Conservation (phyloP, 2,797 vertebrate genomes). For the Tinamus major region DNA sequence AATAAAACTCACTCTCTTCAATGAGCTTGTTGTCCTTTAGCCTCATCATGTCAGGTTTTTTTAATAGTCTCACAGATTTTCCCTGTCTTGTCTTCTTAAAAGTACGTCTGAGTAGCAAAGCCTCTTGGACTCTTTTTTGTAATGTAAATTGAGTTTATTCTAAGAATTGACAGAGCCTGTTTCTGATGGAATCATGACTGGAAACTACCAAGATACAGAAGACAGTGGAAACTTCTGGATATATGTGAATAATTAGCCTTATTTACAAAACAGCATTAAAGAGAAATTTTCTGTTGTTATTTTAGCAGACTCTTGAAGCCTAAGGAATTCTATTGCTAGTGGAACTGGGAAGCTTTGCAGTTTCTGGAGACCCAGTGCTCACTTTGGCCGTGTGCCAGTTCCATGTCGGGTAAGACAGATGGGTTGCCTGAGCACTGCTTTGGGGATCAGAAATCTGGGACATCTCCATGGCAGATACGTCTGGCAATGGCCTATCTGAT, state of each 20-base stretch:
- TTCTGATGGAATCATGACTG: neutral
- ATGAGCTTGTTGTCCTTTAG: neutral
- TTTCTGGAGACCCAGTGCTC: neutral
- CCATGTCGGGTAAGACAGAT: accelerated
- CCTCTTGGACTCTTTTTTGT: neutral
- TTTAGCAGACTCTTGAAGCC: neutral
- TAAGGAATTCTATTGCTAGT: neutral
- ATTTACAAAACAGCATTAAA: neutral
- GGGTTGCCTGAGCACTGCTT: neutral
- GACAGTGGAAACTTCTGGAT: neutral
- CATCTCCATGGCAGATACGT: accelerated
- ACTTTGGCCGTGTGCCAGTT: accelerated
- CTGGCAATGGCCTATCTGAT: neutral
- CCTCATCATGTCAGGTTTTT: neutral
- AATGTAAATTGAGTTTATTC: neutral
- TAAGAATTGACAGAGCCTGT: neutral
- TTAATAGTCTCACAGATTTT: neutral
- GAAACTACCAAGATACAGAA: neutral
- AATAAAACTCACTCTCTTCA: too few relatives aligned
- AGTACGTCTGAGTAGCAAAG: neutral
- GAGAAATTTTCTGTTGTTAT: neutral
- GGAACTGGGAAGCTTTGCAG: neutral
- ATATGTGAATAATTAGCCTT: neutral
- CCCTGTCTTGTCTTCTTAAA: neutral
- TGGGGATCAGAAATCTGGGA: neutral